These are phyloP conservation scores for Geotrypetes seraphini DNA, from an alignment of 2,797 vertebrate genomes.

Conservation along the genomic window DNA sequence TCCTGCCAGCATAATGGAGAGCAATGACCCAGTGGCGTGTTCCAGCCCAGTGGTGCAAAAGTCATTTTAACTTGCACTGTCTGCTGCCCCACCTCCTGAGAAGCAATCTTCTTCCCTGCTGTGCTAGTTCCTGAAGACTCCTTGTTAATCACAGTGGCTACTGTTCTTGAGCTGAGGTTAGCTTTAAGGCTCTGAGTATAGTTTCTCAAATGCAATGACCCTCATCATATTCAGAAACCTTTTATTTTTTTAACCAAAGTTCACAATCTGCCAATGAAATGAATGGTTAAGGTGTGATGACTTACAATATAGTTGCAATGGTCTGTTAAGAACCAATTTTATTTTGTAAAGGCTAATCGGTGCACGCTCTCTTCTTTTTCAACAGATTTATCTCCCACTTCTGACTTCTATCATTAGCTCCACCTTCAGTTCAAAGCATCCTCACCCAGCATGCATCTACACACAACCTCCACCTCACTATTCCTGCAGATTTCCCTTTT, in stretches of 20 bases:
- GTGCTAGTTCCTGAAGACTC: slow-evolving; percentile 30
- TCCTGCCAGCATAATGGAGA: slow-evolving; percentile 23
- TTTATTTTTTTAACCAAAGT: slow-evolving; percentile 5
- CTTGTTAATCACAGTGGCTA: slow-evolving; percentile 34
- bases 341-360: slow-evolving; percentile 18
- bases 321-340: background rate
- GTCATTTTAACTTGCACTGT: slow-evolving; percentile 37
- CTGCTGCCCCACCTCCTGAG: slow-evolving; percentile 18
- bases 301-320: slow-evolving; percentile 16
- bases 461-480: too few species aligned
- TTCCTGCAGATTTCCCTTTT: too few species aligned
- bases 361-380: too few species aligned
- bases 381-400: too few species aligned
- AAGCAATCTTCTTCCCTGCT: slow-evolving; percentile 18
- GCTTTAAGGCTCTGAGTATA: too few species aligned
- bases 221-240: slow-evolving; percentile 8
- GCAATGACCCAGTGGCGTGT: slow-evolving; percentile 38
- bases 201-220: too few species aligned
- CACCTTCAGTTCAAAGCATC: too few species aligned
- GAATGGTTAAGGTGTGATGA: slow-evolving; percentile 14
- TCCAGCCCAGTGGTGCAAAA: slow-evolving; percentile 37
- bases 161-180: slow-evolving; percentile 18
- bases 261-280: slow-evolving; percentile 10
- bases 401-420: too few species aligned
- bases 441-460: too few species aligned